These are phyloP conservation scores for Rhineura floridana DNA, from an alignment of 2,113 vertebrate species.

Conservation along the genomic window DNA sequence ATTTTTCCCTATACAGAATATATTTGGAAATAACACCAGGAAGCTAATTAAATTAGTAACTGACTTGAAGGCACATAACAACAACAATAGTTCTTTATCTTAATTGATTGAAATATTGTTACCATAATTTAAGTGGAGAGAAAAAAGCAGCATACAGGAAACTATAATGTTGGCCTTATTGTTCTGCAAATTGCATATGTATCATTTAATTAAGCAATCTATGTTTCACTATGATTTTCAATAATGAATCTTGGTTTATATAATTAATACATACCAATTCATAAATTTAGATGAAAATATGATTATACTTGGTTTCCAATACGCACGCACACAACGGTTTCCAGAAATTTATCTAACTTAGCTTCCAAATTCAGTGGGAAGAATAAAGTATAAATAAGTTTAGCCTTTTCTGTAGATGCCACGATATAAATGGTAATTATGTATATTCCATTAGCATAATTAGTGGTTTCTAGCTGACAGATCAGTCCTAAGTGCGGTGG, in stretches of 20 bases:
- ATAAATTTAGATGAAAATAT: conserved; percentile 33
- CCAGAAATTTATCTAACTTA: not conserved
- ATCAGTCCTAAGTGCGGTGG: not conserved
- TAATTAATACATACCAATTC: conserved; percentile 52
- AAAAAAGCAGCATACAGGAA: conserved; percentile 51
- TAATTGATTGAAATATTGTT: conserved; percentile 61
- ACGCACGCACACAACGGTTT: not conserved
- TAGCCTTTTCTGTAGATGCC: not conserved
- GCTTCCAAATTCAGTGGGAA: not conserved
- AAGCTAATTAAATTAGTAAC: conserved; percentile 65
- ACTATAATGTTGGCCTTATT: conserved; percentile 64
- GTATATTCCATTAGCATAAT: not conserved
- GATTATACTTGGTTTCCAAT: conserved; percentile 31
- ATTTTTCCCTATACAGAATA: conserved; percentile 46
- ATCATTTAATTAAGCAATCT: conserved; percentile 62
- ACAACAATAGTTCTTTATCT: conserved; percentile 61
- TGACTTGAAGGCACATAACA: too few relatives aligned
- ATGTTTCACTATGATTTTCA: conserved; percentile 41
- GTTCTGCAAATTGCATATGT: conserved; percentile 52
- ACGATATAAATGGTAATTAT: not conserved
- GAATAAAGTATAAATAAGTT: not conserved
- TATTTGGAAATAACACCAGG: conserved; percentile 48
- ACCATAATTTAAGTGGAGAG: conserved; percentile 57
- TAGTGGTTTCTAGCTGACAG: not conserved
- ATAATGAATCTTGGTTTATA: conserved; percentile 55